Evolutionary conservation across 2,113 vertebrate species (phyloP).

Genomic region (Chaetodon auriga): DNA sequence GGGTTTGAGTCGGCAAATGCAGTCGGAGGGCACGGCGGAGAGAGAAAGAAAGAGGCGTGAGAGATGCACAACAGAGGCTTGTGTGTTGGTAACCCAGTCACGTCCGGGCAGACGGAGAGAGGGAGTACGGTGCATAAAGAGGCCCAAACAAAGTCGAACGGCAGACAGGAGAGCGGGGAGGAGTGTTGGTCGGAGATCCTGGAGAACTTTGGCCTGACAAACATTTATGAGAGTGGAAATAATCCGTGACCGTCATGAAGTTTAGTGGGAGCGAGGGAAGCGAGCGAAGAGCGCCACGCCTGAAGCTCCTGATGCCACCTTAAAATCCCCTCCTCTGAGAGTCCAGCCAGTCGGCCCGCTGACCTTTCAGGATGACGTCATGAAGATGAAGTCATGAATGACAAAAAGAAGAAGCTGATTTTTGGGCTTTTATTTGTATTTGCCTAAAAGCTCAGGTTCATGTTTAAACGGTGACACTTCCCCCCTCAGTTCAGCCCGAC

Average conservation of each 20-base stretch:
- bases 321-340: neutral
- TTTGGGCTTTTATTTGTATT: too few species aligned
- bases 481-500: too few species aligned
- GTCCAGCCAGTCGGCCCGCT: neutral
- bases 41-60: slow-evolving; percentile 65
- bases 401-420: neutral
- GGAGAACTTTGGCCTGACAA: neutral
- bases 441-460: too few species aligned
- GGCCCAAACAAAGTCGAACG: slow-evolving; percentile 37
- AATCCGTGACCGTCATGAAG: neutral
- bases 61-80: slow-evolving; percentile 67
- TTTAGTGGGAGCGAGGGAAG: neutral
- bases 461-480: too few species aligned
- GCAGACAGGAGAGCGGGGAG: slow-evolving; percentile 11
- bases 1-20: slow-evolving; percentile 71
- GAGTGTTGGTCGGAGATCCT: slow-evolving; percentile 12
- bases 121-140: slow-evolving; percentile 50
- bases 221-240: slow-evolving; percentile 4
- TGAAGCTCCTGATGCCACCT: neutral
- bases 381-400: neutral
- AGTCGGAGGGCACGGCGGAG: slow-evolving; percentile 41
- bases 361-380: neutral
- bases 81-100: slow-evolving; percentile 79
- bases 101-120: slow-evolving; percentile 63
- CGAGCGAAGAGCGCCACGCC: too few species aligned